Percentiles rank a stretch among this genome's conserved stretches.
Conservation (phyloP, 2,888 invertebrate species). For the Drosophila colorata region DNA sequence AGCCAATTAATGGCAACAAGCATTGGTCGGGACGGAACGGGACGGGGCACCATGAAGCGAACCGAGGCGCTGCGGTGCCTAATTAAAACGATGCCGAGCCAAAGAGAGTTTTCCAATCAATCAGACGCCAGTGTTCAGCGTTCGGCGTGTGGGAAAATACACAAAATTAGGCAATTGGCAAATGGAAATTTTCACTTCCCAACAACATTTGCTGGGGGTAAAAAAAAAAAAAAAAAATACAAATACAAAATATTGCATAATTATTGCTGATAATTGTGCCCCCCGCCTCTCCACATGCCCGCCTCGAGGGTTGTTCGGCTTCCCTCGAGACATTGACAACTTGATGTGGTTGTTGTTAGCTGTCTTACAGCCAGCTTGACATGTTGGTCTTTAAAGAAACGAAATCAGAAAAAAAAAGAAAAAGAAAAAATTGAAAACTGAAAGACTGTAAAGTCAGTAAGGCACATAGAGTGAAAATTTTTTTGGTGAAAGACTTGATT, state of each 20-base stretch:
- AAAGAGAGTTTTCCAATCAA: conserved; percentile 76
- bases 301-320: conserved; percentile 62
- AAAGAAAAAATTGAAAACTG: not conserved
- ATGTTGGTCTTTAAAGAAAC: conserved; percentile 51
- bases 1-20: conserved; percentile 75
- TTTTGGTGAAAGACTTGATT: conserved; percentile 68
- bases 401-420: too few relatives aligned
- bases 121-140: conserved; percentile 56
- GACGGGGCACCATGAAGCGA: not conserved
- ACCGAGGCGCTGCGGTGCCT: conserved; percentile 47
- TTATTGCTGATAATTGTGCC: conserved; percentile 74
- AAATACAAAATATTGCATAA: conserved; percentile 78
- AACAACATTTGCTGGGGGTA: conserved; percentile 24
- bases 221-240: conserved; percentile 49
- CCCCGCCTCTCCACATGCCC: conserved; percentile 15
- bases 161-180: conserved; percentile 81
- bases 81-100: conserved; percentile 65
- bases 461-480: conserved; percentile 46
- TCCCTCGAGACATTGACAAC: conserved; percentile 66
- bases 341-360: conserved; percentile 57
- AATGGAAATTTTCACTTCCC: conserved; percentile 53
- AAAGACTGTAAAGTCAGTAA: conserved; percentile 68
- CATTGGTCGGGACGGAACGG: conserved; percentile 8
- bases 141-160: conserved; percentile 58
- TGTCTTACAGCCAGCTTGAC: conserved; percentile 76